A percentile compares a stretch with the other conserved stretches of the same genome.
phyloP scores from a whole-genome alignment of 2,113 vertebrate genomes.

The Sterrhoptilus dennistouni region DNA sequence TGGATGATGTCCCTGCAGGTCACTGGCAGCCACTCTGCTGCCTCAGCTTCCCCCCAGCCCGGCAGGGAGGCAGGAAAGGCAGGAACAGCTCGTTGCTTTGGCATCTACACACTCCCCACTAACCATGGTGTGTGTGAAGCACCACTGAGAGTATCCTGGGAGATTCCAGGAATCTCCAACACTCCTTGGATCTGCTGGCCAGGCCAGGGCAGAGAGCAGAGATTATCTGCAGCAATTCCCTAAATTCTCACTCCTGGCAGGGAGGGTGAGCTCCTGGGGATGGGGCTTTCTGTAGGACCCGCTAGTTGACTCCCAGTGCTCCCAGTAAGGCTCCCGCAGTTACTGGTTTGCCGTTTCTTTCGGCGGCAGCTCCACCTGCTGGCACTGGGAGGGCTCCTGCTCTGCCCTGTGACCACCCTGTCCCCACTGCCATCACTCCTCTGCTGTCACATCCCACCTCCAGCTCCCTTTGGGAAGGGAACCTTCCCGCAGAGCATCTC shows the following conservation, averaged over 20 bases:
- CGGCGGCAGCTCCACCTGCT: constrained; percentile 53
- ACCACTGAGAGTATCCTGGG: background rate
- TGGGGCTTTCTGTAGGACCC: background rate
- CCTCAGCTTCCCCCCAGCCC: background rate
- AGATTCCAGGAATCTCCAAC: background rate
- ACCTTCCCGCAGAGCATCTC: background rate
- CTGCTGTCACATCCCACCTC: background rate
- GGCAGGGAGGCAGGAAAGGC: background rate
- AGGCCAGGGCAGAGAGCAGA: background rate
- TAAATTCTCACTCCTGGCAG: background rate
- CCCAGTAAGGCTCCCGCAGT: background rate
- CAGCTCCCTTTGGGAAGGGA: background rate
- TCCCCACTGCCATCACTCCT: accelerated
- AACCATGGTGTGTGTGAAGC: accelerated
- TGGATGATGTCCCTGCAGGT: background rate
- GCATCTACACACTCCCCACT: background rate
- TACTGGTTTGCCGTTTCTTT: background rate
- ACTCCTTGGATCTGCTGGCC: background rate
- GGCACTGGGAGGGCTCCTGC: background rate
- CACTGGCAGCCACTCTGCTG: background rate
- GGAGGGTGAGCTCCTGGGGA: background rate
- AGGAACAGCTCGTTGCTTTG: background rate
- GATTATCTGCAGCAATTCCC: background rate
- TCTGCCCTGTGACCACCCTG: background rate
- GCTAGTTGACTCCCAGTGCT: background rate